Percentiles rank a stretch among this genome's conserved stretches.
Conservation (phyloP, 2,888 invertebrate species). For the Trilocha varians region DNA sequence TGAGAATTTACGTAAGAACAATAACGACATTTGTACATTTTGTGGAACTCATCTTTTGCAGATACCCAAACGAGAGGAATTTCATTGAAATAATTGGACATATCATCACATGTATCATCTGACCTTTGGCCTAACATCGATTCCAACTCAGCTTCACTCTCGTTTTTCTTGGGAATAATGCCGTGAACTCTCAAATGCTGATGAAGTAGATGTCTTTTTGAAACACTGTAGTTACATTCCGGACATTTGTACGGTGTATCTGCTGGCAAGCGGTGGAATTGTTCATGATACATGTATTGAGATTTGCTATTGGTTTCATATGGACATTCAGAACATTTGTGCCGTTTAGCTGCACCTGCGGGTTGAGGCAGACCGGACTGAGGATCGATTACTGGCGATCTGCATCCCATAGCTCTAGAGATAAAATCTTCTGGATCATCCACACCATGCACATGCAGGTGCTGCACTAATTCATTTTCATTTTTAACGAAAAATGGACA, state of each 20-base stretch:
- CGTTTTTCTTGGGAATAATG: slow-evolving; percentile 58
- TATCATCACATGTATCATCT: slow-evolving; percentile 26
- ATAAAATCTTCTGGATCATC: slow-evolving; percentile 74
- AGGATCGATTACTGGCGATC: slow-evolving; percentile 38
- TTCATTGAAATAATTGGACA: slow-evolving; percentile 65
- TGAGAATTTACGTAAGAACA: slow-evolving; percentile 90
- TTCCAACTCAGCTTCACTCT: slow-evolving; percentile 58
- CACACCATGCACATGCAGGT: slow-evolving; percentile 77
- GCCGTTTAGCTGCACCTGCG: slow-evolving; percentile 71
- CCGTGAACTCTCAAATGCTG: slow-evolving; percentile 87
- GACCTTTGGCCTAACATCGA: slow-evolving; percentile 27
- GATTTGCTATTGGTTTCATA: slow-evolving; percentile 90
- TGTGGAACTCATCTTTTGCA: slow-evolving; percentile 79
- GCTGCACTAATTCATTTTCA: slow-evolving; percentile 78
- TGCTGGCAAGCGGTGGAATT: slow-evolving; percentile 82
- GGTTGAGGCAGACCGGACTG: slow-evolving; percentile 17
- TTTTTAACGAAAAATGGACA: slow-evolving; percentile 86
- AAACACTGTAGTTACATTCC: slow-evolving; percentile 87
- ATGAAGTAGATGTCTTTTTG: slow-evolving; percentile 84
- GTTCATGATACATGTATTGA: slow-evolving; percentile 89
- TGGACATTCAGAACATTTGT: slow-evolving; percentile 86
- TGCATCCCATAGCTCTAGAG: slow-evolving; percentile 54
- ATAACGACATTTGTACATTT: slow-evolving; percentile 88
- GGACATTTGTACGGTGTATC: slow-evolving; percentile 86
- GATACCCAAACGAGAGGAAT: slow-evolving; percentile 85